Evolutionary conservation across 2,888 invertebrate genomes (phyloP).

Genomic region (Cheilosia impressa): DNA sequence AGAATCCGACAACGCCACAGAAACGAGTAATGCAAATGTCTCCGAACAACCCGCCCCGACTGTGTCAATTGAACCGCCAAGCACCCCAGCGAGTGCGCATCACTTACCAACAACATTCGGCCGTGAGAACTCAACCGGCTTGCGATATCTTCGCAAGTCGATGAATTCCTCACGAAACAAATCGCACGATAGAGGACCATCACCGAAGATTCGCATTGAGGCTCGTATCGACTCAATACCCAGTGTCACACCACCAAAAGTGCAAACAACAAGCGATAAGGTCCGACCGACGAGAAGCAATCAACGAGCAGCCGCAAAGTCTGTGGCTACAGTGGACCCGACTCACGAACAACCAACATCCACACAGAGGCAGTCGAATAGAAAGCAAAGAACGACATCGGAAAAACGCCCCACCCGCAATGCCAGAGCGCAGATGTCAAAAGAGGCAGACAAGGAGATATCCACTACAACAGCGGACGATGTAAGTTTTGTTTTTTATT

Average conservation of each 20-base stretch:
- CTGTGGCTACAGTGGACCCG: background rate
- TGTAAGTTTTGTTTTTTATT: slow-evolving; percentile 11
- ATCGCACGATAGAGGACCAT: slow-evolving; percentile 63
- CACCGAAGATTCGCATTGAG: slow-evolving; percentile 78
- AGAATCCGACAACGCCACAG: slow-evolving; percentile 7
- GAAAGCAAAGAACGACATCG: slow-evolving; percentile 17
- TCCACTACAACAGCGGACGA: slow-evolving; percentile 12
- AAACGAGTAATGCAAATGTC: slow-evolving; percentile 8
- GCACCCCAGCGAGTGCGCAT: slow-evolving; percentile 1
- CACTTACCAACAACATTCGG: slow-evolving; percentile 75
- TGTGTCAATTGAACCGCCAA: background rate
- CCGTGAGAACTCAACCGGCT: slow-evolving; percentile 77
- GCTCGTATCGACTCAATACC: slow-evolving; percentile 78
- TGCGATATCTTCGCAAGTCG: slow-evolving; percentile 78
- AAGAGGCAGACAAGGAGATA: background rate
- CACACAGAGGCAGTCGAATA: slow-evolving; percentile 23
- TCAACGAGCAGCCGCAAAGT: slow-evolving; percentile 23
- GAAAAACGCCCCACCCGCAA: slow-evolving; percentile 24
- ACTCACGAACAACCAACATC: slow-evolving; percentile 3
- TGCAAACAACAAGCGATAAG: slow-evolving; percentile 25
- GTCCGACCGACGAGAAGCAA: slow-evolving; percentile 37
- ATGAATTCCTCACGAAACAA: slow-evolving; percentile 76
- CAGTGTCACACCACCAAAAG: slow-evolving; percentile 48
- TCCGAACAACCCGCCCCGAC: slow-evolving; percentile 19
- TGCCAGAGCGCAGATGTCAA: slow-evolving; percentile 1